Evolutionary conservation across 2,113 vertebrate genomes (phyloP).

Genomic region (Clinocottus analis): DNA sequence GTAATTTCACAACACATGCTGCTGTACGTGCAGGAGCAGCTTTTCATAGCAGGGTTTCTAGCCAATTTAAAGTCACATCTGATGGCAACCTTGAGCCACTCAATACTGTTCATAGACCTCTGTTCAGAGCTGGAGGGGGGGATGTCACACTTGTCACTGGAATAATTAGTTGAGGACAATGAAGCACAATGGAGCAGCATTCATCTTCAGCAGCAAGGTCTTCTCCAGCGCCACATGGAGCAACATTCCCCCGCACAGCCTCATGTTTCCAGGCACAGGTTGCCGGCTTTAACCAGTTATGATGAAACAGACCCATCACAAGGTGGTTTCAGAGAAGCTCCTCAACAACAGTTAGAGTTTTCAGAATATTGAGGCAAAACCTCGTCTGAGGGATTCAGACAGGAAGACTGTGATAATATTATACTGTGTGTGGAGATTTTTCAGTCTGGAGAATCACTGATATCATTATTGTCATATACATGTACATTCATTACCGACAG

Average conservation of each 20-base stretch:
- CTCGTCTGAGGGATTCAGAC: neutral
- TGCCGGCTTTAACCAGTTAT: constrained; percentile 48
- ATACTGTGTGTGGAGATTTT: neutral
- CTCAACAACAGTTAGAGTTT: constrained; percentile 17
- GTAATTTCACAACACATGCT: constrained; percentile 74
- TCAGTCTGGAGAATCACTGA: neutral
- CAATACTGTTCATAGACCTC: constrained; percentile 58
- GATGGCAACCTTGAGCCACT: constrained; percentile 76
- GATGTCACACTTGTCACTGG: constrained; percentile 56
- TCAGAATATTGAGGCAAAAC: constrained; percentile 16
- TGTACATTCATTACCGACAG: neutral
- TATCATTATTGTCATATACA: neutral
- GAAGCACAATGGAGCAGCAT: constrained; percentile 74
- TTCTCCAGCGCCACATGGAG: constrained; percentile 42
- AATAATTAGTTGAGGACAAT: constrained; percentile 78
- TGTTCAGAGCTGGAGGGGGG: constrained; percentile 40
- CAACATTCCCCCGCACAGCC: constrained; percentile 67
- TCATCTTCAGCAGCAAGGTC: constrained; percentile 70
- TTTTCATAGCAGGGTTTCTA: constrained; percentile 74
- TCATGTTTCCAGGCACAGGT: constrained; percentile 58
- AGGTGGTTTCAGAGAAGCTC: constrained; percentile 10
- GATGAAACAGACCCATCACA: constrained; percentile 28
- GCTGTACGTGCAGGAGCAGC: constrained; percentile 64
- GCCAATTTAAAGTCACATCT: constrained; percentile 70
- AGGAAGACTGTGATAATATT: neutral